Percentiles rank a stretch among this genome's conserved stretches.
These are phyloP conservation scores for Corapipo altera DNA, from an alignment of 2,113 vertebrate species.

Conservation along the genomic window DNA sequence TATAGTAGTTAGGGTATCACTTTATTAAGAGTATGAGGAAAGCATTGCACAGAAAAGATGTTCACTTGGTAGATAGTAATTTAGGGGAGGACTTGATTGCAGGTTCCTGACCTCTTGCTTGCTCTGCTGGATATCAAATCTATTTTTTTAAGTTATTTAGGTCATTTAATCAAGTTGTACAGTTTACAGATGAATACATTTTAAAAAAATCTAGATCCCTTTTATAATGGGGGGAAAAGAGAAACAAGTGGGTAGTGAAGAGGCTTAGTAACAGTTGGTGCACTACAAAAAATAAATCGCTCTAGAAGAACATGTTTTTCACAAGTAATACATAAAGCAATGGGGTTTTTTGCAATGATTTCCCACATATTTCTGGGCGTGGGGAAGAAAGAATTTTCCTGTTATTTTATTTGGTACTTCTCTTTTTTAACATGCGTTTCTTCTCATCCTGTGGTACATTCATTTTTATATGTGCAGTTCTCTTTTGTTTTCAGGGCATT, in stretches of 20 bases:
- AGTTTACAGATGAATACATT: not conserved
- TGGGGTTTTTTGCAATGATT: not conserved
- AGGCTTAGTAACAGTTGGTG: constrained; percentile 44
- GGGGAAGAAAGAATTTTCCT: not conserved
- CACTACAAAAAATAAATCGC: constrained; percentile 16
- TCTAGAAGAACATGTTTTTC: constrained; percentile 54
- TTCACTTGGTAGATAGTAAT: not conserved
- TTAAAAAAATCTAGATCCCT: not conserved
- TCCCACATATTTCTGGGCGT: not conserved
- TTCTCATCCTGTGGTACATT: not conserved
- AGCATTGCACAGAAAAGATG: not conserved
- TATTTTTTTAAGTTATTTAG: constrained; percentile 24
- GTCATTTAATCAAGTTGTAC: not conserved
- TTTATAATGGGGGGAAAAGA: not conserved
- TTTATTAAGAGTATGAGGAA: not conserved
- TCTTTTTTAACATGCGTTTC: not conserved
- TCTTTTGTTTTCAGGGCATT: not conserved
- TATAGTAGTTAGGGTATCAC: not conserved
- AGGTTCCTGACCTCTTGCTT: not conserved
- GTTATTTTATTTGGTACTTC: not conserved
- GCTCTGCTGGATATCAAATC: not conserved
- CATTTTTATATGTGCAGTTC: not conserved
- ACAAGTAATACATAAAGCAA: constrained; percentile 42
- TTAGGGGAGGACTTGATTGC: not conserved
- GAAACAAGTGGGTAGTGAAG: constrained; percentile 35